Evolutionary conservation across 1,140 invertebrate species (phyloP).

Genomic region (Eriocheir sinensis): DNA sequence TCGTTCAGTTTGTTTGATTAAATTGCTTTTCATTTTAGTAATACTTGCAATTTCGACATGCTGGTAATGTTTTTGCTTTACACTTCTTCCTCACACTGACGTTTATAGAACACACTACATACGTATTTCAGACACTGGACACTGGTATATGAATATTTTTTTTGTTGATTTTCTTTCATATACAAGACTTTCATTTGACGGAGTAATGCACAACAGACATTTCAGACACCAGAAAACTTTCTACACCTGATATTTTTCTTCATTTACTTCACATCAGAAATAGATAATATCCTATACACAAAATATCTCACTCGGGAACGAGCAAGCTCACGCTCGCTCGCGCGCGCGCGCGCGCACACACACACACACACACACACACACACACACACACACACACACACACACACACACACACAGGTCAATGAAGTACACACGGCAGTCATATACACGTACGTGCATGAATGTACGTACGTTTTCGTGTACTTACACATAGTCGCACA

Average conservation of each 20-base stretch:
- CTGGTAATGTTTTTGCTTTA: background rate
- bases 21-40: background rate
- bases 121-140: background rate
- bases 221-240: background rate
- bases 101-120: constrained; percentile 3
- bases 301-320: background rate
- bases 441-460: constrained; percentile 54
- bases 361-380: constrained; percentile 40
- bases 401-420: background rate
- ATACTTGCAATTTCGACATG: background rate
- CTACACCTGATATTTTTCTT: background rate
- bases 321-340: background rate
- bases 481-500: background rate
- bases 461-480: constrained; percentile 43
- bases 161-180: background rate
- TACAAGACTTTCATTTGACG: background rate
- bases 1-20: background rate
- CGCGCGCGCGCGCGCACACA: constrained; percentile 1
- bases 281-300: constrained; percentile 37
- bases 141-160: constrained; percentile 9
- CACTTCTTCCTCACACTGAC: background rate
- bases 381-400: constrained; percentile 38
- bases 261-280: background rate
- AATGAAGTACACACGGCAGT: constrained; percentile 6
- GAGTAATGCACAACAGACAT: background rate